Evolutionary conservation across 2,797 vertebrate species (phyloP), one percentile per base, ranked within the genome.

Genomic region (Pogonophryne albipinna): DNA sequence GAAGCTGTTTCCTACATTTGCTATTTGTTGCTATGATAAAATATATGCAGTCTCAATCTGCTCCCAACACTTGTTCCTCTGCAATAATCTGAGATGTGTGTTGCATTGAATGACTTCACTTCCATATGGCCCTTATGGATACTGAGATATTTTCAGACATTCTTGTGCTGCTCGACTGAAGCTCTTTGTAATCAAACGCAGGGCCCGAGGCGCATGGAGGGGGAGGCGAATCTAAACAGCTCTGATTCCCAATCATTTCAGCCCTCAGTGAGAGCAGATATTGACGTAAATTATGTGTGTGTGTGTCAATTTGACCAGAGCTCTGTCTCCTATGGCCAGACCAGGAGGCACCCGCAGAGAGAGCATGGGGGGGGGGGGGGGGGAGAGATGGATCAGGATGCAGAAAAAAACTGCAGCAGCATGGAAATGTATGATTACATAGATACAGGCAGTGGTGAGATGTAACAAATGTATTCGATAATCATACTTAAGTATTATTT

Each of bases 191-290:
- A 89, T 91, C 78, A 86, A 86, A 86, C 14, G 47, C 84, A 71
- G 63, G 74, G 80, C 83, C 87, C 1, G 63, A 80, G 85, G 88
- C 78, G 19, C 57, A 82, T 76, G 79, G 75, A 82, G 66, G 76
- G 52, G 56, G 83, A 79, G 74, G 78, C 45, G 6, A 86, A 86
- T 86, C 81, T 82, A 91, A 91, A 88, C 66, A 78, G 74, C 80
- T 84, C 82, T 41, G 58, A 72, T 85, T 89, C 83, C 89, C 82
- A 86, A 90, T 92, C 78, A 91, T 90, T 90, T 87, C 80, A 87
- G 84, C 82, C 80, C 74, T 90, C 83, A 83, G 82, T 85, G 67
- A 85, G 78, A 83, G 76, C 45, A 71, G 62, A 85, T 90, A 91
- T 91, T 90, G 87, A 92, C 88, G 77, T 82, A 74, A 88, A 89